Base-by-base conservation (phyloP, 2,113 vertebrate species). In the Psammodynastes pulverulentus region DNA sequence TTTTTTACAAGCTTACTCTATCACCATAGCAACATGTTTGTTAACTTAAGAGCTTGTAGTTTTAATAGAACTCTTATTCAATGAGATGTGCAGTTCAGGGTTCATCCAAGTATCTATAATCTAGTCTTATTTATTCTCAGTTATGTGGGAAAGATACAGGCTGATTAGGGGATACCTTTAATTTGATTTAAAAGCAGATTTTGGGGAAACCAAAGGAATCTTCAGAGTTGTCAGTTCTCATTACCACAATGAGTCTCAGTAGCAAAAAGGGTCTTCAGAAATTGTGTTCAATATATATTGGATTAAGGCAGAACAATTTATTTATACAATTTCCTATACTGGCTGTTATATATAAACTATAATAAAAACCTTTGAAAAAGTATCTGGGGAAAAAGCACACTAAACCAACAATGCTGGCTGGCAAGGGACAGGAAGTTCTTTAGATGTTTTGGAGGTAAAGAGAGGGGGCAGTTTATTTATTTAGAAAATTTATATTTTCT, bases 1-100 rank as follows among this genome's bases (percentile, higher is more conserved):
- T 97, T 97, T 98, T 97, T 97, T 96, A 97, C 95, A 97, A 96
- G 96, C 97, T 98, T 97, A 96, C 95, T 96, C 94, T 12, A 91
- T 98, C 95, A 93, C 97, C 94, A 97, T 96, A 95, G 97, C 93
- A 97, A 97, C 96, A 19, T 93, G 86, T 97, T 97, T 98, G 97
- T 98, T 98, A 79, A 79, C 72, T 79, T 79, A 96, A 97, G 96
- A 97, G 96, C 90, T 95, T 96, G 93, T 96, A 91, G 97, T 97
- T 97, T 96, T 96, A 96, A 96, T 97, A 95, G 97, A 94, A 94
- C 94, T 97, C 62, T 34, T 95, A 94, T 95, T 95, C 95, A 94
- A 92, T 92, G 96, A 53, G 15, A 93, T 96, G 53, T 94, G 84
- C 92, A 89, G 93, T 95, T 93, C 90, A 94, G 88, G 92, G 94